Base-by-base conservation (phyloP, 2,888 invertebrate species). In the Lottia scabra region DNA sequence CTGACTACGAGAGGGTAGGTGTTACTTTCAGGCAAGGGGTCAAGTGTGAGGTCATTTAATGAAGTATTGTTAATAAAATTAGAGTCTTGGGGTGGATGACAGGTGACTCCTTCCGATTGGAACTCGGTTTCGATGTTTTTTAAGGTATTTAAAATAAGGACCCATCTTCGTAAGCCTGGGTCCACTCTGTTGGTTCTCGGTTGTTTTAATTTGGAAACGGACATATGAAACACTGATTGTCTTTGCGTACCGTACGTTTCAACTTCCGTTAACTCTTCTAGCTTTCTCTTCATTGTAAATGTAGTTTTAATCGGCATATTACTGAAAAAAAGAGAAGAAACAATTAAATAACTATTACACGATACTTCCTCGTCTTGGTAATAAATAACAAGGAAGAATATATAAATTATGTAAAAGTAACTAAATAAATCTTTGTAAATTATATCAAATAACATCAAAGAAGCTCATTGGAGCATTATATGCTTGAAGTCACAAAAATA, bases 111-210 rank as follows among this genome's bases (percentile, higher is more conserved):
- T 78, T 91, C 91, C 72, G 87, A 85, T 44, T 82, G 79, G 93
- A 97, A 95, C 91, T 97, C 96, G 71, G 94, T 92, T 90, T 96
- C 96, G 87, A 96, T 94, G 88, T 94, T 93, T 88, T 96, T 93
- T 79, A 97, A 90, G 72, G 97, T 96, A 90, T 97, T 97, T 92
- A 96, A 96, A 85, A 97, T 96, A 77, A 97, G 93, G 87, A 97
- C 97, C 66, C 96, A 96, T 77, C 96, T 93, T 84, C 95, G 93
- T 74, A 97, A 91, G 76, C 95, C 95, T 63, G 96, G 96, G 89
- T 97, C 96, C 71, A 95, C 94, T 65, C 80, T 75, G 56, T 56
- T 56, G 19, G 23, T 56, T 63, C 82, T 80, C 8, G 75, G 68
- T 81, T 95, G 95, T 90, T 96, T 96, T 80, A 97, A 91, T 91